Evolutionary conservation across 1,140 invertebrate genomes (phyloP), one percentile per base, ranked within the genome.

Genomic region (Orchestia grillus): DNA sequence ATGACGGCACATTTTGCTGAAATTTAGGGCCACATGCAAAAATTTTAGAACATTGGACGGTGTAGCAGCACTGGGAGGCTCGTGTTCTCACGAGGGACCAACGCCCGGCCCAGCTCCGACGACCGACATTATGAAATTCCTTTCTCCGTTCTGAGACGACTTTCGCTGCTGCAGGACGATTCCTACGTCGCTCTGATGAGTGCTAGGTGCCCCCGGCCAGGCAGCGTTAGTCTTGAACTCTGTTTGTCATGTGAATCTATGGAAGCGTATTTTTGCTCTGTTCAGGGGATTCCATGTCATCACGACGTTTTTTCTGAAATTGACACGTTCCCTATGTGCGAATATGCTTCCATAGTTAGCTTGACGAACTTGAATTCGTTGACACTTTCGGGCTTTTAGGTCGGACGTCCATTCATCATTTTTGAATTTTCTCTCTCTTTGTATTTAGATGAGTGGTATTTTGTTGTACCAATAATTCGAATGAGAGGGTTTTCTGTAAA

Each of bases 71-170:
- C 36, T 42, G 8, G 41, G 4, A 90, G 1, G n/a, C 41, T 42
- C 4, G 41, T 90, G 43, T 90, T 90, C n/a, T 42, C 28, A 90
- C 43, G 88, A 41, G 28, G 36, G 41, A 42, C 15, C 88, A 19
- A 90, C 88, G 88, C 88, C 88, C 28, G 28, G 88, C 88, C 36
- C 36, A 28, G 43, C 41, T 42, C 88, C 15, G 88, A 42, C 88
- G 88, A 90, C 88, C 43, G 43, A 90, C 41, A 94, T 94, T 94
- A 94, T 94, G 92, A 94, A 94, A 94, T 94, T 94, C 92, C 92
- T 94, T 94, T 94, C 92, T 94, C 92, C 40, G 36, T 44, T 6
- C 43, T 47, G 36, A 23, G 92, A 94, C 92, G 92, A 94, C 92
- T 94, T 94, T 94, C 92, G 41, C 92, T 94, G 44, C 44, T 45